Evolutionary conservation across 2,888 invertebrate species (phyloP).

Genomic region (Cacoxenus indagator): DNA sequence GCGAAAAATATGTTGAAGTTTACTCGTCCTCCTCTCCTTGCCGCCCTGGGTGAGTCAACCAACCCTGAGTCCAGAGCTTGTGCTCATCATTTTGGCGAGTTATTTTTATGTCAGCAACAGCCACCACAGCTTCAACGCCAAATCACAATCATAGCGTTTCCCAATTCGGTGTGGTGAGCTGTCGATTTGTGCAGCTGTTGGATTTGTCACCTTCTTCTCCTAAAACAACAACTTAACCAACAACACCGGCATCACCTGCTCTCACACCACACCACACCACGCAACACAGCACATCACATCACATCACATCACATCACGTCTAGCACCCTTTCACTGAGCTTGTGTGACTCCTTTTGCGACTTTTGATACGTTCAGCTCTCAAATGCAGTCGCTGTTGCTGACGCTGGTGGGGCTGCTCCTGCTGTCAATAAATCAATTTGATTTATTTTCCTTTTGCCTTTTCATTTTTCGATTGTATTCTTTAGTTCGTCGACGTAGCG

Average conservation of each 20-base stretch:
- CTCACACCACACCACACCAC: no score
- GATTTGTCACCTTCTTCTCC: background rate
- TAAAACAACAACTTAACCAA: no score
- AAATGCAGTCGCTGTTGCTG: slow-evolving; percentile 35
- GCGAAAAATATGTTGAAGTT: background rate
- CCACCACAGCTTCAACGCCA: slow-evolving; percentile 48
- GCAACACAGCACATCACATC: no score
- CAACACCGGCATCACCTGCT: no score
- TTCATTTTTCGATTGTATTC: slow-evolving; percentile 51
- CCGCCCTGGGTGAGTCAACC: background rate
- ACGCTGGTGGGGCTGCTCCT: no score
- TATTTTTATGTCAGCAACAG: slow-evolving; percentile 52
- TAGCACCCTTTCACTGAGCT: background rate
- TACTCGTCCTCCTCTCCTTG: background rate
- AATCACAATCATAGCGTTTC: slow-evolving; percentile 13
- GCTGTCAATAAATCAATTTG: slow-evolving; percentile 62
- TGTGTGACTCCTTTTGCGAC: slow-evolving; percentile 27
- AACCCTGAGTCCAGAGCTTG: background rate
- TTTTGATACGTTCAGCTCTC: slow-evolving; percentile 22
- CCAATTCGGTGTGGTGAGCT: background rate
- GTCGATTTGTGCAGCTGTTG: background rate
- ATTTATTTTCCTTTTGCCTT: slow-evolving; percentile 55
- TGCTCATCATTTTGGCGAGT: slow-evolving; percentile 44
- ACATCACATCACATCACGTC: no score
- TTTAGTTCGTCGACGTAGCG: slow-evolving; percentile 16